phyloP scores from a whole-genome alignment of 2,888 invertebrate species.

The Cataglyphis cursor region DNA sequence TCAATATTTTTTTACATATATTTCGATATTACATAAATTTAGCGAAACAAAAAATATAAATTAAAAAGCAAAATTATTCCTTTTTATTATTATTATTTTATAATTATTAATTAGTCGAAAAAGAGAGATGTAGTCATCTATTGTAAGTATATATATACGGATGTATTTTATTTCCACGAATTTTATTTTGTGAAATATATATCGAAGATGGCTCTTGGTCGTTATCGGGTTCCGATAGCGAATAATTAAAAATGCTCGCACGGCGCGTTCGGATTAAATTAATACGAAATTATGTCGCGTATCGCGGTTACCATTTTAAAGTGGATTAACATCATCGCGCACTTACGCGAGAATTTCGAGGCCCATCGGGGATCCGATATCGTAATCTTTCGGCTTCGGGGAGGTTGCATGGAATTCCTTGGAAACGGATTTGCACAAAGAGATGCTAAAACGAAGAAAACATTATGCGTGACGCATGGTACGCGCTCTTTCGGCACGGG shows the following conservation, averaged over 20 bases:
- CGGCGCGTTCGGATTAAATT: constrained; percentile 33
- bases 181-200: neutral
- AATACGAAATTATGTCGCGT: constrained; percentile 39
- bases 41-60: neutral
- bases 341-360: constrained; percentile 35
- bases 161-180: neutral
- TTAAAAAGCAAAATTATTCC: constrained; percentile 4
- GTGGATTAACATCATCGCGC: constrained; percentile 29
- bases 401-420: constrained; percentile 56
- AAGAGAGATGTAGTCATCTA: neutral
- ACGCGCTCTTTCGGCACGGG: constrained; percentile 51
- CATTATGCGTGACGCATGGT: constrained; percentile 41
- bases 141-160: neutral
- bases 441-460: constrained; percentile 38
- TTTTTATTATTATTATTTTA: too few relatives aligned
- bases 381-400: constrained; percentile 44
- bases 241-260: constrained; percentile 17
- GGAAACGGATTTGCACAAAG: constrained; percentile 63
- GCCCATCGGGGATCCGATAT: constrained; percentile 57
- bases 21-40: neutral
- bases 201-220: constrained; percentile 21
- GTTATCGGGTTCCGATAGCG: constrained; percentile 33
- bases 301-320: constrained; percentile 39
- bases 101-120: neutral
- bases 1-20: neutral